Conservation (phyloP, 2,797 vertebrate genomes). For the Sphenodon punctatus region DNA sequence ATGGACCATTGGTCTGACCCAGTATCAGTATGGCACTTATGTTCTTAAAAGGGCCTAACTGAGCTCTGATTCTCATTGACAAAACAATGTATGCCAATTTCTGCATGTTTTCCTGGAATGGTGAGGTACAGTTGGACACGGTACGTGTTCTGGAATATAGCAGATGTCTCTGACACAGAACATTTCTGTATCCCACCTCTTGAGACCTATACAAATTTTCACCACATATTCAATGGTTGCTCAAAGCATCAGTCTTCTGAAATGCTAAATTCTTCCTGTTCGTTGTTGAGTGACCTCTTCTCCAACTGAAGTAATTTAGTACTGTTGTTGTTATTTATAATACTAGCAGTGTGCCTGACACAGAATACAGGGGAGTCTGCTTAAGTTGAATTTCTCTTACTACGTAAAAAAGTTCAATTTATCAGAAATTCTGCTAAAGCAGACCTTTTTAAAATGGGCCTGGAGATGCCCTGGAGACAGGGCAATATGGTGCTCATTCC, state of each 20-base stretch:
- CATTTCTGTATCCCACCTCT: background rate
- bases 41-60: no score
- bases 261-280: background rate
- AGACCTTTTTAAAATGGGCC: no score
- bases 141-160: background rate
- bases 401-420: no score
- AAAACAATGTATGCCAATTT: background rate
- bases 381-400: no score
- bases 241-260: background rate
- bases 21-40: no score
- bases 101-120: slow-evolving; percentile 38
- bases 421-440: no score
- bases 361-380: no score
- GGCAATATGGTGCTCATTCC: no score
- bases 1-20: no score
- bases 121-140: background rate
- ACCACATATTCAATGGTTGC: background rate
- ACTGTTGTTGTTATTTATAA: no score
- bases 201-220: background rate
- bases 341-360: no score
- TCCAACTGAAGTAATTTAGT: background rate
- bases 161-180: background rate
- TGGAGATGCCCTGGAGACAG: no score
- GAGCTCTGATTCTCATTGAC: slow-evolving; percentile 32
- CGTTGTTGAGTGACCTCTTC: background rate